Evolutionary conservation across 2,888 invertebrate genomes (phyloP), one percentile per base, ranked within the genome.

Genomic region (Ormyrus rosae): DNA sequence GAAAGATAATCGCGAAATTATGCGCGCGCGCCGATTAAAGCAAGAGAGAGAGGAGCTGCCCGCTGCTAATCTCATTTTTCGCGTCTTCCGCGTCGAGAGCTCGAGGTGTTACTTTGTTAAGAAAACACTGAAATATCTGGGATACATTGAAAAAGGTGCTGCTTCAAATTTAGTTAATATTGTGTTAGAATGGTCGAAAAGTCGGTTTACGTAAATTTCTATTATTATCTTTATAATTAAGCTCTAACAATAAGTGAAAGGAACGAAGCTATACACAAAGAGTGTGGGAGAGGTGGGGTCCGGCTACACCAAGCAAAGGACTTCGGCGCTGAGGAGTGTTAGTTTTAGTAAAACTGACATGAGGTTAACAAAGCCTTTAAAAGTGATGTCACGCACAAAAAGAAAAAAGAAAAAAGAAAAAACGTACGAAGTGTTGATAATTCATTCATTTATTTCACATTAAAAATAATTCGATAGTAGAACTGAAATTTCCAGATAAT

Each of bases 281-380:
- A 69, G 78, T 70, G 19, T 73, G 69, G 79, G 81, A 79, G 83
- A 84, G 65, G 89, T 88, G 88, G 89, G 89, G 89, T 89, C 89
- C 89, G 86, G 90, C 90, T 90, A 90, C 90, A 90, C 90, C 90
- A 89, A 87, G 85, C 86, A 84, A 85, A 85, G 88, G 87, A 85
- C 78, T 81, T 85, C 82, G 76, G 78, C 67, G 69, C 73, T 79
- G 60, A 64, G 72, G 81, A 65, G 58, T 50, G 72, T 81, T 71
- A 79, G 78, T 78, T 78, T 81, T 58, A 70, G 73, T 73, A 64
- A 74, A 67, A 75, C 55, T 63, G 48, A 71, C 48, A 60, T 55
- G 48, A 63, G 71, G 61, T 78, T 72, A 69, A 68, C 68, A 77
- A 68, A 70, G 81, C 78, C 70, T 81, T 81, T 63, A 67, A 78